A percentile compares a stretch with the other conserved stretches of the same genome.
Conservation (phyloP, 2,113 vertebrate genomes). For the Chaenogobius annularis region DNA sequence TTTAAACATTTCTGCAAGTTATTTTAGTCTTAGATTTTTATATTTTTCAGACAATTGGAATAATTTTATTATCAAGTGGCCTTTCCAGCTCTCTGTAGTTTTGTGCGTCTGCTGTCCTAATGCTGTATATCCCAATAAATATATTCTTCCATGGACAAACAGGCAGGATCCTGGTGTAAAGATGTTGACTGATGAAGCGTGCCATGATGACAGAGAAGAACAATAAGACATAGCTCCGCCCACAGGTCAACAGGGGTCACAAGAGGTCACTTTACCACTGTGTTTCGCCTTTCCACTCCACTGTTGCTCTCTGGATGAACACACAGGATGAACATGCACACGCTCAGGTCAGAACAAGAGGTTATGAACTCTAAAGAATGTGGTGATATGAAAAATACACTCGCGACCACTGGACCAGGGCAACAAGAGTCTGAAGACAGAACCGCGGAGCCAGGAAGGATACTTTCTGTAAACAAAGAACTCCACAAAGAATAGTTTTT, state of each 20-base stretch:
- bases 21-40: too few species aligned
- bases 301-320: background rate
- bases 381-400: background rate
- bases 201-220: background rate
- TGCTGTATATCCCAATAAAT: background rate
- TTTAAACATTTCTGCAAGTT: too few species aligned
- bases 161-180: background rate
- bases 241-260: background rate
- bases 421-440: background rate
- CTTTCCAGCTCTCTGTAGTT: too few species aligned
- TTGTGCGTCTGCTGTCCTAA: background rate
- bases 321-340: background rate
- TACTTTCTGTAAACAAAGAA: background rate
- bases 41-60: too few species aligned
- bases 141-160: background rate
- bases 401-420: background rate
- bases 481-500: background rate
- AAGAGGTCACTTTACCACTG: background rate
- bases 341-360: background rate
- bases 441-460: background rate
- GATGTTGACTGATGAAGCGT: background rate
- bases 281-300: background rate
- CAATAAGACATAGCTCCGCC: background rate
- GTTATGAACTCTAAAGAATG: conserved; percentile 2
- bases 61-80: too few species aligned